Conservation (phyloP, 2,888 invertebrate genomes). For the Cordilura impudica region DNA sequence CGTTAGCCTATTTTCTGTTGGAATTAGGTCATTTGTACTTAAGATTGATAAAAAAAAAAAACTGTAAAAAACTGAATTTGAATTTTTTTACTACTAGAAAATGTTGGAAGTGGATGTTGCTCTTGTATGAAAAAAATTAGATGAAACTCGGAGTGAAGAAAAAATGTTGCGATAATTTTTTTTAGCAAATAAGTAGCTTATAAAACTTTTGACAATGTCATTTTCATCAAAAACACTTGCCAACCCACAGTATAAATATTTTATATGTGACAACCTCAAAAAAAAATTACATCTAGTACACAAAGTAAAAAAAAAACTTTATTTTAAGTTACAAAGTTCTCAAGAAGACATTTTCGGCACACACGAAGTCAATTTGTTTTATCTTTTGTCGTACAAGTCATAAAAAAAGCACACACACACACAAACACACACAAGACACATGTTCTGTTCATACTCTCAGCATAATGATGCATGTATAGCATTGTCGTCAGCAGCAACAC, state of each 20-base stretch:
- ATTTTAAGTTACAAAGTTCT: slow-evolving; percentile 39
- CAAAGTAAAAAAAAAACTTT: neutral
- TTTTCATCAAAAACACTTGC: neutral
- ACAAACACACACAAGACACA: slow-evolving; percentile 38
- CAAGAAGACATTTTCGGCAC: slow-evolving; percentile 73
- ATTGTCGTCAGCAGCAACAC: slow-evolving; percentile 46
- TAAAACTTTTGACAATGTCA: neutral
- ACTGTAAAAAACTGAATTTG: no score
- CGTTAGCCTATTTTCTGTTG: no score
- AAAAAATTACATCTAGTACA: neutral
- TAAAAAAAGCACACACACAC: slow-evolving; percentile 11
- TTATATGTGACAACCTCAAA: neutral
- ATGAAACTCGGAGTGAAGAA: no score
- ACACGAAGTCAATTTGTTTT: slow-evolving; percentile 77
- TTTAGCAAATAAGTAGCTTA: no score
- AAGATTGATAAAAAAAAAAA: no score
- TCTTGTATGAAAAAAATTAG: no score
- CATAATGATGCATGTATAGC: slow-evolving; percentile 38
- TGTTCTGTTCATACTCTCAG: slow-evolving; percentile 23
- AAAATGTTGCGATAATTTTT: no score
- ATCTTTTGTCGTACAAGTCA: slow-evolving; percentile 73
- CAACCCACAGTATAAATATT: neutral
- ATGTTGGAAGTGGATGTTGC: no score
- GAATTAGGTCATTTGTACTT: no score
- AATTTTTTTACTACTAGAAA: no score